Evolutionary conservation across 2,888 invertebrate species (phyloP).

Genomic region (Barypeithes pellucidus): DNA sequence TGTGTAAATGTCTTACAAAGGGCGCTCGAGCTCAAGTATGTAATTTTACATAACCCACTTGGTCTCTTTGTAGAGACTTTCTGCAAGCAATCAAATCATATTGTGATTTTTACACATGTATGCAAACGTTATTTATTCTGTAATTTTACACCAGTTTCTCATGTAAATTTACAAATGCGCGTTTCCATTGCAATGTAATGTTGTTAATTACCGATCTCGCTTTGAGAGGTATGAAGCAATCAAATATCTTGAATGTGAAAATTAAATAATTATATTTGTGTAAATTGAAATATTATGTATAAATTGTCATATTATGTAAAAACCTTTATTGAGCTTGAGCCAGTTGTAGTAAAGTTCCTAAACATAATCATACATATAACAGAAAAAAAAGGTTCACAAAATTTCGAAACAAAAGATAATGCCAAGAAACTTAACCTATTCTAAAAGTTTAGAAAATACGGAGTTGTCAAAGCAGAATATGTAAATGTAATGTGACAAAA

Average conservation of each 20-base stretch:
- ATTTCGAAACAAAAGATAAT: slow-evolving; percentile 51
- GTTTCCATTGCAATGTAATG: slow-evolving; percentile 38
- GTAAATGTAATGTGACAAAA: slow-evolving; percentile 48
- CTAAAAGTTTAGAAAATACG: slow-evolving; percentile 65
- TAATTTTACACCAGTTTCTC: slow-evolving; percentile 30
- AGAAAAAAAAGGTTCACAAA: slow-evolving; percentile 50
- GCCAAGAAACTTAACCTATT: slow-evolving; percentile 66
- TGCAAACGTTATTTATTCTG: slow-evolving; percentile 29
- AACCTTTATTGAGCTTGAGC: slow-evolving; percentile 38
- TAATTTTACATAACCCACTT: slow-evolving; percentile 27
- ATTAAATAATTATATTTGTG: slow-evolving; percentile 21
- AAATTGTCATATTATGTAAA: slow-evolving; percentile 21
- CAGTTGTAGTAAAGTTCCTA: slow-evolving; percentile 42
- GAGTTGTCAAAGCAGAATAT: slow-evolving; percentile 64
- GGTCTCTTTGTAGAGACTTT: slow-evolving; percentile 19
- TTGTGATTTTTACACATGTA: slow-evolving; percentile 34
- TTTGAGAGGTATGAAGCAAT: slow-evolving; percentile 23
- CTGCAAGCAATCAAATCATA: slow-evolving; percentile 43
- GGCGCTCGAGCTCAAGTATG: slow-evolving; percentile 39
- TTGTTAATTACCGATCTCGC: slow-evolving; percentile 19
- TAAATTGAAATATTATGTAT: slow-evolving; percentile 14
- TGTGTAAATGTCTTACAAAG: slow-evolving; percentile 43
- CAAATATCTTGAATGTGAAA: slow-evolving; percentile 11
- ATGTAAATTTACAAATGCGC: slow-evolving; percentile 31
- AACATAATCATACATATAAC: slow-evolving; percentile 29